Conservation (phyloP, 2,888 invertebrate species). For the Agrochola lota region DNA sequence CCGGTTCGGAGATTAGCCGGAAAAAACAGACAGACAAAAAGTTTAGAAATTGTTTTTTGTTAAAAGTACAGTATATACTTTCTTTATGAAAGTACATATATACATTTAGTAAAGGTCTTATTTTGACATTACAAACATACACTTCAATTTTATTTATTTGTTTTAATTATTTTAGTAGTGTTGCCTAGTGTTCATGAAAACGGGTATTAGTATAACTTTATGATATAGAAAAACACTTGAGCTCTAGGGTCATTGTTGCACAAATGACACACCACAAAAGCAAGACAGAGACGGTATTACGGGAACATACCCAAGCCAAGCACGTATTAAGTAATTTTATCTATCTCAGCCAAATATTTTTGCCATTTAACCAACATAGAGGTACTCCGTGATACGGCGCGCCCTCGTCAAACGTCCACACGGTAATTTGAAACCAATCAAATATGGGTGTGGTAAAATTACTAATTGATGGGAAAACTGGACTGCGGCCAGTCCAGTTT, state of each 20-base stretch:
- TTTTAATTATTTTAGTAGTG: too few species aligned
- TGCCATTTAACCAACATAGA: background rate
- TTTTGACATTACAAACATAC: too few species aligned
- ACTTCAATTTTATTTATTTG: too few species aligned
- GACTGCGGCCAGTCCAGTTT: background rate
- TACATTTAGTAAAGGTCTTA: too few species aligned
- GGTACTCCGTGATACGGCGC: background rate
- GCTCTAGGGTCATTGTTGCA: too few species aligned
- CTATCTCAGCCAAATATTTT: background rate
- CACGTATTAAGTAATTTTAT: background rate
- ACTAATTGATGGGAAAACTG: conserved; percentile 28
- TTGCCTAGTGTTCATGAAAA: background rate
- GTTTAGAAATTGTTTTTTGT: too few species aligned
- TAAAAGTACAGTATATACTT: too few species aligned
- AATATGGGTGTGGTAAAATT: conserved; percentile 37
- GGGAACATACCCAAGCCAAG: background rate
- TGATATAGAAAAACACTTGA: background rate
- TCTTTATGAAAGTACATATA: too few species aligned
- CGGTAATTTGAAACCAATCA: conserved; percentile 40
- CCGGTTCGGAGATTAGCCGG: too few species aligned
- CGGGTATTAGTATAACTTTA: background rate
- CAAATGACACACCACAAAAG: background rate
- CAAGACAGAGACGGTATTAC: too few species aligned
- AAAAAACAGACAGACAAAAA: too few species aligned
- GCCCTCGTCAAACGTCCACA: background rate